Evolutionary conservation across 1,140 invertebrate species (phyloP), one percentile per base, ranked within the genome.

Genomic region (Micrasema longulum): DNA sequence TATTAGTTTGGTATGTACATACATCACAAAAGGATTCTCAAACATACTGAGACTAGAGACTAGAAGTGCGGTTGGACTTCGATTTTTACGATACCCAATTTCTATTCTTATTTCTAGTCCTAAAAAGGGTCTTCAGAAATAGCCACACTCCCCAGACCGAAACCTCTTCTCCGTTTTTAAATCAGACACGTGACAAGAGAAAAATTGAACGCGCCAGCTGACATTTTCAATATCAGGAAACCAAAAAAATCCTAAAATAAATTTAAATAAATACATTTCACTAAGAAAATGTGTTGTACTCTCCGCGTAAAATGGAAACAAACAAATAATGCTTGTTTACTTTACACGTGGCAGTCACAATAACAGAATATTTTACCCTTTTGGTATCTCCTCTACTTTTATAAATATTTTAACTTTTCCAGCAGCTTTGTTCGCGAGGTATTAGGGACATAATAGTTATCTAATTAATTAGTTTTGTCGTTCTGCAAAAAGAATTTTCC

Each of bases 51-150:
- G 18, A 31, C 7, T 14, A 60, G 55, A 35, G 55, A 52, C 55
- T n/a, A 60, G 36, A 18, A 60, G 38, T 38, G 20, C 36, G 36
- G 11, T 20, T 35, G 41, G 14, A 60, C 55, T 38, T 38, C 55
- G 55, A 60, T 60, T 60, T 31, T 60, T 60, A 41, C 55, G 55
- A 60, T 43, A 60, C 12, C 55, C 55, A 35, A 60, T 43, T 43
- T 60, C 55, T 60, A 43, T 60, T 60, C 36, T 60, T 60, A 60
- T 60, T 38, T 38, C 41, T 20, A 10, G 20, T 9, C 55, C 36
- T 7, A 41, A 38, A 12, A 60, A 20, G 55, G 55, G 35, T 60
- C n/a, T 20, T 0, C 22, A 41, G 41, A 9, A 38, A 22, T 41
- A 60, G 18, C 16, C 55, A 20, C 14, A 9, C 3, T 41, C 22